Base-by-base conservation (phyloP, 2,113 vertebrate genomes). In the Psammodynastes pulverulentus region DNA sequence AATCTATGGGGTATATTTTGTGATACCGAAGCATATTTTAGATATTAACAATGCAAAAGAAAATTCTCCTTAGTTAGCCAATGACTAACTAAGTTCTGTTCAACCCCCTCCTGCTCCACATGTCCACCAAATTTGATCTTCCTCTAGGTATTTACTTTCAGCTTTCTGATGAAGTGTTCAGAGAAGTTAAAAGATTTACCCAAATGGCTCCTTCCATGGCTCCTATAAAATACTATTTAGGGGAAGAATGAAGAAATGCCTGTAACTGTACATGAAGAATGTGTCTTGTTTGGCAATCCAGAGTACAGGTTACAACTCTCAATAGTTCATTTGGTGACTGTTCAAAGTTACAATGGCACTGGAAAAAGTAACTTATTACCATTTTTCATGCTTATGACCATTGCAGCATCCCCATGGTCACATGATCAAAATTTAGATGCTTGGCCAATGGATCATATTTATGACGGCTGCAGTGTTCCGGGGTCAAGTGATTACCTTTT, bases 41-140 rank as follows among this genome's bases (percentile, higher is more conserved):
- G 87, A 43, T 89, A 58, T 89, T 89, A 58, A 39, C 39, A 58
- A 89, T 46, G 39, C 53, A 89, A 58, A 56, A 45, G 53, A 26
- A 46, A 56, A 58, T 15, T 23, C 5, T 89, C 87, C 53, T 45
- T 48, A 17, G 26, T n/a, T 89, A 48, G 88, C 43, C 39, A 17
- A 15, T 62, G 88, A 89, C 8, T 62, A 43, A 62, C 26, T 29
- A 62, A 89, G 62, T 48, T 43, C 24, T 62, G 8, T 89, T 89
- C 54, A 62, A 43, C 43, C 26, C 19, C 23, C 43, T 48, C 43
- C 45, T 29, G 39, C 54, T 89, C 54, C 54, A 58, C 48, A 89
- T 58, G 58, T 89, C 21, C 15, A 89, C 43, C 13, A n/a, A 45
- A 43, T n/a, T 48, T 89, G 43, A 62, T 62, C 58, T 89, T 89